These are phyloP conservation scores for Latheticus oryzae DNA, from an alignment of 2,888 invertebrate genomes.

Conservation along the genomic window DNA sequence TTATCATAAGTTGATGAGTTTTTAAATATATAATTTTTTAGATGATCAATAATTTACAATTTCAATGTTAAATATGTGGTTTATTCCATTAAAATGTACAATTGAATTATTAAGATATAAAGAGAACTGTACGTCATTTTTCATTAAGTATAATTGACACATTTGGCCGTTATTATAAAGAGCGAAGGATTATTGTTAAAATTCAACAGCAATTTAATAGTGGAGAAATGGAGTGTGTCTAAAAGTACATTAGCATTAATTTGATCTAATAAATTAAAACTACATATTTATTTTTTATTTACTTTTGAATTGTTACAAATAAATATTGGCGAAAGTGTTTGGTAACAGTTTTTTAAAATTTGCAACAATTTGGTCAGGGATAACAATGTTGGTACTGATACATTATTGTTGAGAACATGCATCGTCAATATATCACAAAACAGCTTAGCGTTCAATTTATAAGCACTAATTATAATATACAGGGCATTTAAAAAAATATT, in stretches of 20 bases:
- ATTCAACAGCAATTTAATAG: slow-evolving; percentile 8
- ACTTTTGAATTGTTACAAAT: slow-evolving; percentile 11
- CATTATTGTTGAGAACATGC: slow-evolving; percentile 28
- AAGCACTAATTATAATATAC: slow-evolving; percentile 30
- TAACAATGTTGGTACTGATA: slow-evolving; percentile 34
- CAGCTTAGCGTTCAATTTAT: slow-evolving; percentile 34
- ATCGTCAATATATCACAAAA: slow-evolving; percentile 36
- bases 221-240: slow-evolving; percentile 17
- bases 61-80: slow-evolving; percentile 30
- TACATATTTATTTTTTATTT: slow-evolving; percentile 4
- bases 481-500: slow-evolving; percentile 38
- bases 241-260: slow-evolving; percentile 16
- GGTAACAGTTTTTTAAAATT: slow-evolving; percentile 21
- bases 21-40: no score
- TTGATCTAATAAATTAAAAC: slow-evolving; percentile 3
- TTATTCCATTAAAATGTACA: slow-evolving; percentile 26
- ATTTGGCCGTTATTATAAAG: slow-evolving; percentile 20
- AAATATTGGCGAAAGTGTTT: slow-evolving; percentile 7
- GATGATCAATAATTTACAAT: no score
- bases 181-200: slow-evolving; percentile 1
- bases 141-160: slow-evolving; percentile 28
- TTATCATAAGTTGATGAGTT: no score
- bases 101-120: slow-evolving; percentile 20
- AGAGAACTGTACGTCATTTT: slow-evolving; percentile 10
- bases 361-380: slow-evolving; percentile 39